phyloP scores from a whole-genome alignment of 2,888 invertebrate species.

The Hirtodrosophila histrioides region DNA sequence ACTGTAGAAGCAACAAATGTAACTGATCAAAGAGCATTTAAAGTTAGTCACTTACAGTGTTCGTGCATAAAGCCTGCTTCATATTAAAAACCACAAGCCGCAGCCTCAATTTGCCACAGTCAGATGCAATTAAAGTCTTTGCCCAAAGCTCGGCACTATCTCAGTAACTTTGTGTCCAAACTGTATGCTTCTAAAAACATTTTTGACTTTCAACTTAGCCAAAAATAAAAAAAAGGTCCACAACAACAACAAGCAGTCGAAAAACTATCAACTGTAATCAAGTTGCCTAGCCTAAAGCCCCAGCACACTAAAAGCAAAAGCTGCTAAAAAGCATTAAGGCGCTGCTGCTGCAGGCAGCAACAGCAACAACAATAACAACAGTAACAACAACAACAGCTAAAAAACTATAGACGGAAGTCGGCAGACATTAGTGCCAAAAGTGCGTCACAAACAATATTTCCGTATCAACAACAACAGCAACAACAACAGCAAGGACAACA shows the following conservation, averaged over 20 bases:
- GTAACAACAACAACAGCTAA: conserved; percentile 11
- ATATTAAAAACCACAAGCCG: conserved; percentile 12
- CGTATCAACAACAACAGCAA: conserved; percentile 69
- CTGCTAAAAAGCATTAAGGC: conserved; percentile 76
- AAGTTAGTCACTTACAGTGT: too few species aligned
- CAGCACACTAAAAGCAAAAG: conserved; percentile 65
- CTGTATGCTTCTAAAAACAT: conserved; percentile 30
- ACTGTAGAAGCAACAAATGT: too few species aligned
- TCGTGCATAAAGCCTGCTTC: too few species aligned
- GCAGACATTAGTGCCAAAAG: conserved; percentile 80
- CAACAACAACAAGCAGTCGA: conserved; percentile 35
- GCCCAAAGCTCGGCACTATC: conserved; percentile 30
- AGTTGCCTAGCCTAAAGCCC: conserved; percentile 69
- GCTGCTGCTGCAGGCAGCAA: conserved; percentile 28
- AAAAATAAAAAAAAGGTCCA: conserved; percentile 17
- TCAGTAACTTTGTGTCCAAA: conserved; percentile 35
- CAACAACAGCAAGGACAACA: conserved; percentile 31
- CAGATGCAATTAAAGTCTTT: conserved; percentile 58
- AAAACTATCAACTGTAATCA: conserved; percentile 80
- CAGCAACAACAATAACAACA: not conserved
- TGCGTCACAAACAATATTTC: conserved; percentile 81
- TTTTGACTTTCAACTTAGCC: conserved; percentile 60
- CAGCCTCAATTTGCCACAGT: conserved; percentile 45
- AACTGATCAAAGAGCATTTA: too few species aligned
- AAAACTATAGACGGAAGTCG: conserved; percentile 75